Evolutionary conservation across 2,797 vertebrate species (phyloP).

Genomic region (Pelochelys cantorii): DNA sequence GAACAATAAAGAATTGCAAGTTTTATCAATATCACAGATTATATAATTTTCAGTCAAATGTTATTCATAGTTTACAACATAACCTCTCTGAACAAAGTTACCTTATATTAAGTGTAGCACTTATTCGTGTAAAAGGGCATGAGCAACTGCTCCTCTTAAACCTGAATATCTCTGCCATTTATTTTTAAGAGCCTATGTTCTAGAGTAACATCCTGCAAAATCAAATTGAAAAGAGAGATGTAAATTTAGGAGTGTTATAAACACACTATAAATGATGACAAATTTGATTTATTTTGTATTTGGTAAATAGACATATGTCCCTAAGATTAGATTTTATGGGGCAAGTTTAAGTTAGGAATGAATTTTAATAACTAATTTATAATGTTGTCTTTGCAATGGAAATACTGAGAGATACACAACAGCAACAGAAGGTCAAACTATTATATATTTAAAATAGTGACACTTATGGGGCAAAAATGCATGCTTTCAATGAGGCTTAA

Average conservation of each 20-base stretch:
- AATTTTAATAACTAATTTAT: constrained; percentile 68
- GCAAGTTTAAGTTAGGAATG: constrained; percentile 58
- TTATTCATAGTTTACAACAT: not conserved
- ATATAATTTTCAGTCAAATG: not conserved
- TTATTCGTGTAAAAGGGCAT: not conserved
- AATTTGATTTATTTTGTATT: constrained; percentile 63
- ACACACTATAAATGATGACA: constrained; percentile 58
- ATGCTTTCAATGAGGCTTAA: constrained; percentile 66
- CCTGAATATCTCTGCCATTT: not conserved
- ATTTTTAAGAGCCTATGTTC: not conserved
- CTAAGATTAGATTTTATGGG: constrained; percentile 50
- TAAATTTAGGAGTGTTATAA: constrained; percentile 22
- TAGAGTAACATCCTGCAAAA: constrained; percentile 12
- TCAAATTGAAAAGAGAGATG: constrained; percentile 45
- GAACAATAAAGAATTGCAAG: not conserved
- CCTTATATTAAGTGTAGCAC: not conserved
- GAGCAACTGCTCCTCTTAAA: not conserved
- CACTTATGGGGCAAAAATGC: constrained; percentile 61
- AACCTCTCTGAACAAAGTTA: not conserved
- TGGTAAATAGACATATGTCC: constrained; percentile 60
- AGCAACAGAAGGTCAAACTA: constrained; percentile 52
- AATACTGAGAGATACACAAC: constrained; percentile 47
- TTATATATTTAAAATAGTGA: constrained; percentile 66
- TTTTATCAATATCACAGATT: not conserved
- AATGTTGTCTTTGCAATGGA: constrained; percentile 61